Conservation (phyloP, 2,113 vertebrate genomes). For the Calyptommatus sinebrachiatus region DNA sequence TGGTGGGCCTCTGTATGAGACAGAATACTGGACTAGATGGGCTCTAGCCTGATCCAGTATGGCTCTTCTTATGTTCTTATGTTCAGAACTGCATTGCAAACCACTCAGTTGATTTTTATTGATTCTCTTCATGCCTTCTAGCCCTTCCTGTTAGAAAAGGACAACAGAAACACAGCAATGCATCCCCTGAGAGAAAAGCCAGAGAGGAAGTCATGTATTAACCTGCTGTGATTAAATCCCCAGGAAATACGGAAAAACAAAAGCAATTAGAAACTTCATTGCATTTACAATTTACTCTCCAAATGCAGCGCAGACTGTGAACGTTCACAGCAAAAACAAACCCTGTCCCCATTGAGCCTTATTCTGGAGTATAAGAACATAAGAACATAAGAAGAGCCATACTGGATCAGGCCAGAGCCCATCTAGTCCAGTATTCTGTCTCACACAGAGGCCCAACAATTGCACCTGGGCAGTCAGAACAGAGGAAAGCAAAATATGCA, state of each 20-base stretch:
- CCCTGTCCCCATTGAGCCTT: too few relatives aligned
- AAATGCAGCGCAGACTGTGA: rapidly evolving
- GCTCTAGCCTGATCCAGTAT: too few relatives aligned
- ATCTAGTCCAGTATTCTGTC: too few relatives aligned
- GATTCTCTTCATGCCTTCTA: neutral
- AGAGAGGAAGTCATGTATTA: neutral
- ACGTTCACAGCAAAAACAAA: neutral
- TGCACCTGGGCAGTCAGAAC: too few relatives aligned
- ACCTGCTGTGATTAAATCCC: neutral
- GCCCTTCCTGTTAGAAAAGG: neutral
- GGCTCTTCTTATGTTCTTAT: too few relatives aligned
- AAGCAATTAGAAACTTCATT: neutral
- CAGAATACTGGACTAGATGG: too few relatives aligned
- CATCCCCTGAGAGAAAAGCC: neutral
- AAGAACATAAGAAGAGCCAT: too few relatives aligned
- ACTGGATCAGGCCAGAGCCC: too few relatives aligned
- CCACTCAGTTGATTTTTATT: neutral
- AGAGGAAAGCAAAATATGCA: too few relatives aligned
- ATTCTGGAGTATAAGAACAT: too few relatives aligned
- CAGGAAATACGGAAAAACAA: constrained; percentile 12
- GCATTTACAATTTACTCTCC: neutral
- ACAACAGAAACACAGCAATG: neutral
- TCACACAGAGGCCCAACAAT: too few relatives aligned
- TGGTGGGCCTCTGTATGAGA: too few relatives aligned
- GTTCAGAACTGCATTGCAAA: neutral